Base-by-base conservation (phyloP, 2,113 vertebrate genomes). In the Clarias gariepinus region DNA sequence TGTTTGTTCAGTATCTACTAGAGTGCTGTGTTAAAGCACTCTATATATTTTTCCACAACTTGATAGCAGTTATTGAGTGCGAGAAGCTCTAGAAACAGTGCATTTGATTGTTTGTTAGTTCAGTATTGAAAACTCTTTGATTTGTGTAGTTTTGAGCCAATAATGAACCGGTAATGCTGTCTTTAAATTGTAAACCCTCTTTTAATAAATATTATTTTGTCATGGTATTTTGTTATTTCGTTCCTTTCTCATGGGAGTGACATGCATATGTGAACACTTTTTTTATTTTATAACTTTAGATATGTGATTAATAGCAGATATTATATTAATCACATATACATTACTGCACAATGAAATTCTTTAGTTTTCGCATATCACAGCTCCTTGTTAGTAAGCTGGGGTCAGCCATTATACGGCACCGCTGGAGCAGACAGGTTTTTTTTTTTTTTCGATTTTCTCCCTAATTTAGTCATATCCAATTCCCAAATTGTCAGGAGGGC, bases 131-230 rank as follows among this genome's bases (percentile, higher is more conserved):
- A 28, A 83, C 74, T 60, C 21, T 28, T 64, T 58, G 64, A 88
- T 86, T 88, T 82, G 36, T 84, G 81, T 90, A 85, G 82, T 74
- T 76, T 87, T 83, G 88, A 89, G 88, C 89, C 89, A 87, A 74
- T 89, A 89, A 87, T 83, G 79, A 88, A 87, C 81, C 76, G 86
- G 81, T 71, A 64, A 55, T 87, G 73, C 76, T 84, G 84, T 76
- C 52, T 88, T 90, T 64, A 52, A 58, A 87, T 41, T 61, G 71
- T 55, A 55, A 90, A 77, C 55, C 64, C 79, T 89, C 86, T 89
- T 90, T 90, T 89, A 90, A 90, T 90, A 90, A 90, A 90, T 90
- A 85, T 90, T 81, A 90, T 90, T 90, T 90, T 89, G 87, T 87
- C 86, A 90, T 89, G 88, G 73, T 86, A 53, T 82, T 79, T 60